A percentile compares a stretch with the other conserved stretches of the same genome.
Evolutionary conservation across 2,888 invertebrate species (phyloP).

Genomic region (Mythimna impura): DNA sequence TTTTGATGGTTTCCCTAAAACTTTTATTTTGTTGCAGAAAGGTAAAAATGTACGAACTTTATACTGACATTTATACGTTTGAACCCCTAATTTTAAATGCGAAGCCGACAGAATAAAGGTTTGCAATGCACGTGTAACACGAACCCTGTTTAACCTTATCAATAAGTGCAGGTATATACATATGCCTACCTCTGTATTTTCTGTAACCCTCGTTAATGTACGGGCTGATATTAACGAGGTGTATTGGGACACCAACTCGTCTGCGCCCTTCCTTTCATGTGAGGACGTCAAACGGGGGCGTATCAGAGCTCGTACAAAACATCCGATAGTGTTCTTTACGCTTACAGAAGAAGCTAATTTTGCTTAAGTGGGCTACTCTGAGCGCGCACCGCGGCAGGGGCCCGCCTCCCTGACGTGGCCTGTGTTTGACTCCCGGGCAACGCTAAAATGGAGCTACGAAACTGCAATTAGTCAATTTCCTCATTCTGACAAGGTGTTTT

Average conservation of each 20-base stretch:
- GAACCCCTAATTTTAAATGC: conserved; percentile 46
- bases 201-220: conserved; percentile 53
- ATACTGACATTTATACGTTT: conserved; percentile 37
- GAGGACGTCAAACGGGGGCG: conserved; percentile 82
- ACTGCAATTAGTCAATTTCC: conserved; percentile 59
- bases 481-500: conserved; percentile 42
- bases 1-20: conserved; percentile 14
- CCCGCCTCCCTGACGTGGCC: conserved; percentile 74
- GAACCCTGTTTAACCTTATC: conserved; percentile 38
- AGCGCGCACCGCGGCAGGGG: conserved; percentile 75
- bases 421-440: conserved; percentile 78
- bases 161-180: conserved; percentile 39
- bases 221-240: conserved; percentile 70
- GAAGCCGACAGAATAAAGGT: conserved; percentile 28
- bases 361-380: conserved; percentile 89
- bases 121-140: conserved; percentile 14
- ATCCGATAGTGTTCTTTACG: conserved; percentile 89
- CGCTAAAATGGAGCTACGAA: conserved; percentile 79
- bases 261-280: conserved; percentile 81
- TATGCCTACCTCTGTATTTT: not conserved
- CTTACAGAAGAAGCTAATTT: conserved; percentile 89
- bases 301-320: conserved; percentile 85
- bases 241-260: conserved; percentile 76
- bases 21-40: conserved; percentile 16
- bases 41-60: conserved; percentile 30